Base-by-base conservation (phyloP, 2,888 invertebrate species). In the Biston stratarius region DNA sequence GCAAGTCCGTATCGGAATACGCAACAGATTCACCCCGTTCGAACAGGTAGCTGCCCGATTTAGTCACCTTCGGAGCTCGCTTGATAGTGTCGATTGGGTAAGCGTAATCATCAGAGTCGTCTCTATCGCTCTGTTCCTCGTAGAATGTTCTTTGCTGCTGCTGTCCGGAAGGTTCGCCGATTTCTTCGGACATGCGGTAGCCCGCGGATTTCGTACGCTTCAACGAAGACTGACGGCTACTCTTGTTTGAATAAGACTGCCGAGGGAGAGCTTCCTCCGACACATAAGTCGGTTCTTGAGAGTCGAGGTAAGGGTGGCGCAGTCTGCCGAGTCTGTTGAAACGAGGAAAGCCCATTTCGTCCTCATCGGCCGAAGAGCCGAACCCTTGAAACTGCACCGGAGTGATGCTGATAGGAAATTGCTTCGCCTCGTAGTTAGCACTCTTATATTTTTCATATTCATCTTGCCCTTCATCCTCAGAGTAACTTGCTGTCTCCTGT, bases 281-380 rank as follows among this genome's bases (percentile, higher is more conserved):
- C 36, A 90, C 88, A 67, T 90, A 94, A 0, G 87, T 79, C 38
- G 93, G 92, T 75, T 94, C 92, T 72, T 94, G 94, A 9, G 93
- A 88, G 73, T 94, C 94, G 1, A 94, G 87, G 70, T 94, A 94
- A 0, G 94, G 94, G 78, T 94, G 94, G 55, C 94, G 90, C 64
- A 94, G 81, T 67, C 95, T 94, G 48, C 95, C 94, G 47, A 95
- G 78, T 52, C 95, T 93, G 81, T 95, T 95, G 71, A 95, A 95
- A 44, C 95, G 88, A 15, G 95, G 95, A 72, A 95, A 95, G 15
- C 95, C 95, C 95, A 95, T 95, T 88, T 95, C 95, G 76, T 95
- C 95, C 61, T 95, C 95, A 79, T 95, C 95, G 53, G 95, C 95
- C 6, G 95, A 95, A 75, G 95, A 95, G 33, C 95, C 95, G 59